Conservation (phyloP, 1,140 invertebrate species). For the Colletes latitarsis region DNA sequence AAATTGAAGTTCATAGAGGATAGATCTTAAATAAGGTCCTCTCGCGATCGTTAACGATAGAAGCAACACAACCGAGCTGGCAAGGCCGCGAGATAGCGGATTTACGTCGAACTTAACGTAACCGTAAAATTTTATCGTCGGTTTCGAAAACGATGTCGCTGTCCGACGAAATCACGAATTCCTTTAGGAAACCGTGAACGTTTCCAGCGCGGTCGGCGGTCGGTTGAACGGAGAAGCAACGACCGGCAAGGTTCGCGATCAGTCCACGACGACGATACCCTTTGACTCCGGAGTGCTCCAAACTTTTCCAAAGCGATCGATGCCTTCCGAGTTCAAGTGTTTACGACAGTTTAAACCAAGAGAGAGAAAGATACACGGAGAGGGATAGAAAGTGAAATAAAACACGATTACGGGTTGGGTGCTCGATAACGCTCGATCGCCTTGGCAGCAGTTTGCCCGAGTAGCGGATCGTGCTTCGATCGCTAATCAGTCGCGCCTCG, state of each 20-base stretch:
- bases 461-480: conserved; percentile 2
- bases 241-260: not conserved
- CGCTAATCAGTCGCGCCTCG: conserved; percentile 32
- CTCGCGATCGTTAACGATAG: too few species aligned
- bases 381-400: not conserved
- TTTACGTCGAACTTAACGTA: too few species aligned
- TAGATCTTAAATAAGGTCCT: too few species aligned
- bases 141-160: too few species aligned
- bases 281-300: conserved; percentile 21
- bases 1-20: not conserved
- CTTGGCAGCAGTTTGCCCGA: not conserved
- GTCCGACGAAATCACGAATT: too few species aligned
- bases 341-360: conserved; percentile 5
- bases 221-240: too few species aligned
- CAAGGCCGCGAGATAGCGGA: too few species aligned
- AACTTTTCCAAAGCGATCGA: conserved; percentile 33
- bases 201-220: too few species aligned
- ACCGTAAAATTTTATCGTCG: too few species aligned
- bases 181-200: too few species aligned
- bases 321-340: conserved; percentile 22
- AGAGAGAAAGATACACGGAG: not conserved
- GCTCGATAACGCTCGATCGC: conserved; percentile 23
- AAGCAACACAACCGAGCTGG: too few species aligned
- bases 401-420: not conserved
- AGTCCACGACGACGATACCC: conserved; percentile 1